A percentile compares a stretch with the other conserved stretches of the same genome.
Evolutionary conservation across 2,113 vertebrate genomes (phyloP).

Genomic region (Prinia subflava): DNA sequence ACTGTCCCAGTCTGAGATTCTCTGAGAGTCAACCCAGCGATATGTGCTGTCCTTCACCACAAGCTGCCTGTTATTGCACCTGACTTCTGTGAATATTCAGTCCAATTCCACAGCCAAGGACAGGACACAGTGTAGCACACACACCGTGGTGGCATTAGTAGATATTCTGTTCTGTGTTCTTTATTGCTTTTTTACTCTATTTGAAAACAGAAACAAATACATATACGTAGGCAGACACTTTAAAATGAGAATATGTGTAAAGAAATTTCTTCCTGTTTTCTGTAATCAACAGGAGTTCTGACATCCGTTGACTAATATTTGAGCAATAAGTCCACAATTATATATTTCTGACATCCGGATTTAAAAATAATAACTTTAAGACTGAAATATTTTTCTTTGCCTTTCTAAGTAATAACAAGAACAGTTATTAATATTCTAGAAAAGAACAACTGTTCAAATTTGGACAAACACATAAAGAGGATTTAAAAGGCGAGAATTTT

Average conservation of each 20-base stretch:
- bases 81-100: not conserved
- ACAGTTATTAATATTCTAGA: not conserved
- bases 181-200: not conserved
- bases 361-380: not conserved
- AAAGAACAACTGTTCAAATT: not conserved
- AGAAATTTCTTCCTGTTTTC: not conserved
- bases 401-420: not conserved
- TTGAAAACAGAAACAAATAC: not conserved
- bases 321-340: not conserved
- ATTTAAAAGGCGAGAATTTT: not conserved
- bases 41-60: fast-evolving
- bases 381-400: not conserved
- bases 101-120: not conserved
- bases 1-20: not conserved
- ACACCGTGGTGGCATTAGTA: not conserved
- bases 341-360: not conserved
- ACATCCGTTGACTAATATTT: not conserved
- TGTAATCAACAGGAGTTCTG: not conserved
- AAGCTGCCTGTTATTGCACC: not conserved
- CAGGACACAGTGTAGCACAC: not conserved
- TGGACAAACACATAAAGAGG: not conserved
- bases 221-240: not conserved
- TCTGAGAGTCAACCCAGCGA: not conserved
- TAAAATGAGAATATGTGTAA: not conserved
- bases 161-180: not conserved